Evolutionary conservation across 2,888 invertebrate genomes (phyloP), one percentile per base, ranked within the genome.

Genomic region (Rugalucina vietnamica): DNA sequence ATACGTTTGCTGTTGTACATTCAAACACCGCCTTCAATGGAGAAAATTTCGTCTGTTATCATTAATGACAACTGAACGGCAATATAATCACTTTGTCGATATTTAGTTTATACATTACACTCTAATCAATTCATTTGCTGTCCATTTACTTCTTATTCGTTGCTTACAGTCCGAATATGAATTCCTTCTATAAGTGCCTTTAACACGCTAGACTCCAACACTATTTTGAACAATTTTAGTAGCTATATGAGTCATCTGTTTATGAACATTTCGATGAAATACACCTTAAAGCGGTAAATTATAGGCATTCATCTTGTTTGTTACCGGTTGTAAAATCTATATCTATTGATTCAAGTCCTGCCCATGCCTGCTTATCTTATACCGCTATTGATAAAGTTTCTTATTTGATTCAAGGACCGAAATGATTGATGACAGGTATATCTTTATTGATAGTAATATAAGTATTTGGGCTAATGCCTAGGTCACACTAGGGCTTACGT

Each of bases 381-480:
- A 24, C 27, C 60, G 60, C 10, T 60, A 10, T 60, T 27, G 60
- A 60, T 60, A 60, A 12, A 29, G 43, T 43, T 24, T 60, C 60
- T 27, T 5, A 24, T 5, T 27, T 24, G 24, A 60, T 60, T 60
- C 60, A 60, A 27, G 27, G 24, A 60, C n/a, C 29, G 18, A 24
- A 60, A 60, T 60, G 60, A 60, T 60, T 60, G 60, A 60, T 60
- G 60, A 60, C 60, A 60, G 29, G 24, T 60, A 29, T 60, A 60
- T 60, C 60, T 60, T 10, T 54, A 54, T 27, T 24, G 43, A 43
- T n/a, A n/a, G n/a, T n/a, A n/a, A n/a, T n/a, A n/a, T n/a, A n/a
- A n/a, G n/a, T n/a, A n/a, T n/a, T n/a, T n/a, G n/a, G n/a, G n/a
- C n/a, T n/a, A n/a, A n/a, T n/a, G n/a, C n/a, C n/a, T n/a, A n/a